Evolutionary conservation across 2,888 invertebrate species (phyloP).

Genomic region (Capitulum mitella): DNA sequence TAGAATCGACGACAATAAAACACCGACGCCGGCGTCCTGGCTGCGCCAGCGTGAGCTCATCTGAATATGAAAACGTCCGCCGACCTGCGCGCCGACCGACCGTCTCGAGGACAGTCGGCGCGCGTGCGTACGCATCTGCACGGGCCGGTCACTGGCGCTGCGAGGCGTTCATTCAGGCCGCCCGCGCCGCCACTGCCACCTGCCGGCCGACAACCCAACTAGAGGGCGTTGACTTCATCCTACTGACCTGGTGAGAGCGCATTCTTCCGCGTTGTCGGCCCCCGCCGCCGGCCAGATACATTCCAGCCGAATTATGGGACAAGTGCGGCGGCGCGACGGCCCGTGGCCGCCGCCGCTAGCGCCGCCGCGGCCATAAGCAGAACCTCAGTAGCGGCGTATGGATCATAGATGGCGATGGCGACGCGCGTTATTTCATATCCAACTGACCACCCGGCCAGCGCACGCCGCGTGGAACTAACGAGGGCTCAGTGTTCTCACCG

Average conservation of each 20-base stretch:
- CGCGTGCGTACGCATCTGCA: neutral
- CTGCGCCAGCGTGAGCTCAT: neutral
- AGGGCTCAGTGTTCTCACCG: neutral
- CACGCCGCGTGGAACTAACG: neutral
- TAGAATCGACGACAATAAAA: neutral
- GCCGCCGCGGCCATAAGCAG: neutral
- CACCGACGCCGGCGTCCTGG: neutral
- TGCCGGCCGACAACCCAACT: neutral
- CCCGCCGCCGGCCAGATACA: neutral
- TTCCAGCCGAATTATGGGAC: neutral
- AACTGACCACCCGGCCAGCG: neutral
- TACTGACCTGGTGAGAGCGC: slow-evolving; percentile 18
- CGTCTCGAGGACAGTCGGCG: too few relatives aligned
- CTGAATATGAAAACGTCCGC: neutral
- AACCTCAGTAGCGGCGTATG: neutral
- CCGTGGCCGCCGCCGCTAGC: neutral
- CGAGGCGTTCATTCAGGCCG: neutral
- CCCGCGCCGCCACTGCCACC: neutral
- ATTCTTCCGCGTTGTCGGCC: slow-evolving; percentile 15
- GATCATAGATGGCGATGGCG: neutral
- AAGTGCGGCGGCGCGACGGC: neutral
- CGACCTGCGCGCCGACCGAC: neutral
- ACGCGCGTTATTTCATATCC: neutral
- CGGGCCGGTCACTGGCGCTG: too few relatives aligned
- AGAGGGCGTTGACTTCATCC: slow-evolving; percentile 14